A percentile compares a stretch with the other conserved stretches of the same genome.
These are phyloP conservation scores for Drosophila histrio DNA, from an alignment of 2,888 invertebrate species.

Conservation along the genomic window DNA sequence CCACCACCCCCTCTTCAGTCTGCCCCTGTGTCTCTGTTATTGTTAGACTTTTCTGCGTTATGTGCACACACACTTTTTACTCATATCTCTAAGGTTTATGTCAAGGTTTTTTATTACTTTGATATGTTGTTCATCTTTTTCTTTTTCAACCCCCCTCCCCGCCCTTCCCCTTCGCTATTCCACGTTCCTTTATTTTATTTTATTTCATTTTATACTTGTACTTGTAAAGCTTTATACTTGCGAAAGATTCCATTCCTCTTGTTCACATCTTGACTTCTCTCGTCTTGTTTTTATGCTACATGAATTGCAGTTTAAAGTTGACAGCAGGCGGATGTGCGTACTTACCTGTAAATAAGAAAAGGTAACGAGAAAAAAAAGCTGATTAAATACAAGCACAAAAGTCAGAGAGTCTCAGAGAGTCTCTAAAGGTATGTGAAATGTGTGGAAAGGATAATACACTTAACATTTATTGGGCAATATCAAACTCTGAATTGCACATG, in stretches of 20 bases:
- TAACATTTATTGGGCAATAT: constrained; percentile 64
- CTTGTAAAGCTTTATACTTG: constrained; percentile 51
- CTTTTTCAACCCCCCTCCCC: constrained; percentile 3
- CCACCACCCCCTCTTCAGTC: not conserved
- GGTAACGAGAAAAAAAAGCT: constrained; percentile 54
- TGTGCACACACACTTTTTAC: constrained; percentile 59
- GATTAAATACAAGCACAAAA: constrained; percentile 58
- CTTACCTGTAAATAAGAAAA: constrained; percentile 72
- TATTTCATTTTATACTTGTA: constrained; percentile 24
- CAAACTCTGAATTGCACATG: constrained; percentile 52
- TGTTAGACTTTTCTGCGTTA: constrained; percentile 68
- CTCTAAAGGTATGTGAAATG: not conserved
- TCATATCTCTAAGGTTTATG: constrained; percentile 77
- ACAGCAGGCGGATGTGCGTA: constrained; percentile 59
- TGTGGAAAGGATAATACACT: constrained; percentile 46
- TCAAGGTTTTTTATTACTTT: constrained; percentile 70
- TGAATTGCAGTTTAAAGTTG: constrained; percentile 69
- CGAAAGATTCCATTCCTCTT: constrained; percentile 14
- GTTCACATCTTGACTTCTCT: not conserved
- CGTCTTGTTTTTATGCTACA: constrained; percentile 36
- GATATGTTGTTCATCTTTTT: constrained; percentile 40
- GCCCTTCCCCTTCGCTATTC: not conserved
- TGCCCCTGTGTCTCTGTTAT: constrained; percentile 43
- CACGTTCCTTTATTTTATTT: constrained; percentile 9
- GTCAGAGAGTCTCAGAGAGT: not conserved